Evolutionary conservation across 2,888 invertebrate genomes (phyloP).

Genomic region (Protonemura montana): DNA sequence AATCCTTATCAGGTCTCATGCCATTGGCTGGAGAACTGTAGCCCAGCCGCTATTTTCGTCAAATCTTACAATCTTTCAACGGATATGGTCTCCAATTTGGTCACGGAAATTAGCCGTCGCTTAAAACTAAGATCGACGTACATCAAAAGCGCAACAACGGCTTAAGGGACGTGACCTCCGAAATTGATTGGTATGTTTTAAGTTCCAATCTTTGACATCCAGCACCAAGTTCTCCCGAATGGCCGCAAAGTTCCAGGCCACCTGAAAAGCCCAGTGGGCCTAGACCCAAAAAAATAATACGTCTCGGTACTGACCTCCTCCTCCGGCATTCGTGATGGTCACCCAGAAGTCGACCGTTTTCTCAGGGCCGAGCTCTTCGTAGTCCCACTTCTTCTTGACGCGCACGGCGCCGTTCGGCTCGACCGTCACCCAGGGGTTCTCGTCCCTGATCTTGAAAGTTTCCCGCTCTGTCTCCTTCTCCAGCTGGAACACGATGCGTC

Average conservation of each 20-base stretch:
- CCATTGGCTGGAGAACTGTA: neutral
- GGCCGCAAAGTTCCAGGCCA: too few relatives aligned
- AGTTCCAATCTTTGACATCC: too few relatives aligned
- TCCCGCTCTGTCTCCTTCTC: slow-evolving; percentile 93
- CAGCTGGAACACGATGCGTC: slow-evolving; percentile 85
- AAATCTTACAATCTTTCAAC: too few relatives aligned
- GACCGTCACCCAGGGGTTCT: slow-evolving; percentile 93
- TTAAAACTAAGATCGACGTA: too few relatives aligned
- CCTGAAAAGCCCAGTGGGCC: too few relatives aligned
- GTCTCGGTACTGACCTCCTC: slow-evolving; percentile 70
- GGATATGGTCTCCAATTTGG: too few relatives aligned
- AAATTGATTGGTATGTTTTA: too few relatives aligned
- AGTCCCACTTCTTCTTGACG: slow-evolving; percentile 97
- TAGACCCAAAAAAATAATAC: too few relatives aligned
- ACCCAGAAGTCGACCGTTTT: slow-evolving; percentile 97
- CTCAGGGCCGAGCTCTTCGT: slow-evolving; percentile 91
- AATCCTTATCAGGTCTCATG: neutral
- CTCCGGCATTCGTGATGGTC: slow-evolving; percentile 88
- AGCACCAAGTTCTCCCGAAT: too few relatives aligned
- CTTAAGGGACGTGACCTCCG: too few relatives aligned
- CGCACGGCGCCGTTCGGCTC: slow-evolving; percentile 90
- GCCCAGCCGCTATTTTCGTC: neutral
- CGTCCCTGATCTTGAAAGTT: slow-evolving; percentile 91
- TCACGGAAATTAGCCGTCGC: too few relatives aligned
- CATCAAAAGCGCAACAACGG: too few relatives aligned